Evolutionary conservation across 2,888 invertebrate species (phyloP).

Genomic region (Adelognathus sp.): DNA sequence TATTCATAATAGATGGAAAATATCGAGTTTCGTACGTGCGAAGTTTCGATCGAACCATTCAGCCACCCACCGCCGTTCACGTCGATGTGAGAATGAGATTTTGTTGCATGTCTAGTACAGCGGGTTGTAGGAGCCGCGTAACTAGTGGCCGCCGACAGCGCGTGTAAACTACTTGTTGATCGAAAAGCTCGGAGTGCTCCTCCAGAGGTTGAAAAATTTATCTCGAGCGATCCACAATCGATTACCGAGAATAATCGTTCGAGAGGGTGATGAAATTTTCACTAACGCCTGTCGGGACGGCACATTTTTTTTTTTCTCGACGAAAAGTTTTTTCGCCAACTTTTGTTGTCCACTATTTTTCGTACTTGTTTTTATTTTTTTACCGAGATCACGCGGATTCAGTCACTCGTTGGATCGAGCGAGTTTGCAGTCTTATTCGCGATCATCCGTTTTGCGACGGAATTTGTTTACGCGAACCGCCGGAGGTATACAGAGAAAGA

Average conservation of each 20-base stretch:
- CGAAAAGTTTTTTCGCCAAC: background rate
- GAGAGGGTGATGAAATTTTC: background rate
- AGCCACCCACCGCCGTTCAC: background rate
- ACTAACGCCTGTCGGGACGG: background rate
- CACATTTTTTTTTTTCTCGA: background rate
- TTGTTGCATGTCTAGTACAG: background rate
- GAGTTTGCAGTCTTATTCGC: background rate
- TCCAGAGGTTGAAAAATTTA: background rate
- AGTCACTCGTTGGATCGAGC: too few species aligned
- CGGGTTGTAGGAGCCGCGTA: background rate
- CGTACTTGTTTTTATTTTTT: background rate
- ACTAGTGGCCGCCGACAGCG: background rate
- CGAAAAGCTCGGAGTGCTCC: constrained; percentile 28
- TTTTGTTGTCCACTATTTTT: background rate
- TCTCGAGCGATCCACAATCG: background rate
- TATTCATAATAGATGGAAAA: background rate
- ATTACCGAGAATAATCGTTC: background rate
- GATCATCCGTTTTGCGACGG: background rate
- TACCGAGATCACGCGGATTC: background rate
- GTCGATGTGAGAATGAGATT: background rate
- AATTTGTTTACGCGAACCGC: background rate
- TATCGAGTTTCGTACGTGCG: background rate
- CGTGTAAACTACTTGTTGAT: constrained; percentile 68
- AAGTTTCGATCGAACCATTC: background rate
- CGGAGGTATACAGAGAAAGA: background rate